These are phyloP conservation scores for Stictonetta naevosa DNA, from an alignment of 2,113 vertebrate genomes.

Conservation along the genomic window DNA sequence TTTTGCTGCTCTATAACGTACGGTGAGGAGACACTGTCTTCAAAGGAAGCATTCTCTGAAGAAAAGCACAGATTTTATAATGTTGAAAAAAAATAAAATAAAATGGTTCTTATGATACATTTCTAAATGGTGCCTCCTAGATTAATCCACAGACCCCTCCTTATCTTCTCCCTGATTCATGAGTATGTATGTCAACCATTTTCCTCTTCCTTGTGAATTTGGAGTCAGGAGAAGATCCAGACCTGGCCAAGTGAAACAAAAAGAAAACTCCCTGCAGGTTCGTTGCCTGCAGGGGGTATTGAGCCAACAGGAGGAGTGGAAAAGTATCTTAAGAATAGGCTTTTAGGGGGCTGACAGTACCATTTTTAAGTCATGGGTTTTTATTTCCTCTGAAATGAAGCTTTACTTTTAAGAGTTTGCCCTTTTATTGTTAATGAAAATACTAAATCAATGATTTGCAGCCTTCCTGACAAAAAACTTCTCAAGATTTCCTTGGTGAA, in stretches of 20 bases:
- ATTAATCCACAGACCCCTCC: background rate
- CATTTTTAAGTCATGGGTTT: background rate
- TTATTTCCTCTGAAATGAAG: constrained; percentile 3
- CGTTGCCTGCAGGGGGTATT: background rate
- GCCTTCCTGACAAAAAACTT: background rate
- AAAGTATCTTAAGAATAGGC: background rate
- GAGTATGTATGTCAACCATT: background rate
- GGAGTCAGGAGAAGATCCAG: background rate
- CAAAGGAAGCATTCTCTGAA: accelerated
- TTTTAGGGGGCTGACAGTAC: background rate
- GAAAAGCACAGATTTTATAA: background rate
- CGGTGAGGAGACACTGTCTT: background rate
- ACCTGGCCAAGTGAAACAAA: background rate
- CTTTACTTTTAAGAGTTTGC: background rate
- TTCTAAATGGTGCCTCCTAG: background rate
- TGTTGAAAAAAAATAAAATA: background rate
- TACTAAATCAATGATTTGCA: background rate
- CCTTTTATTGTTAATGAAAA: constrained; percentile 38
- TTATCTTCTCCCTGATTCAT: background rate
- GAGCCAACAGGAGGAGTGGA: background rate
- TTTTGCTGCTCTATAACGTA: background rate
- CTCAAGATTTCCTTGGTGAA: background rate
- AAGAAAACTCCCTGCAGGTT: background rate
- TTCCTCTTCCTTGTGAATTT: background rate
- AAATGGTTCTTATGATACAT: background rate